Evolutionary conservation across 2,113 vertebrate species (phyloP), one percentile per base, ranked within the genome.

Genomic region (Xiphorhynchus elegans): DNA sequence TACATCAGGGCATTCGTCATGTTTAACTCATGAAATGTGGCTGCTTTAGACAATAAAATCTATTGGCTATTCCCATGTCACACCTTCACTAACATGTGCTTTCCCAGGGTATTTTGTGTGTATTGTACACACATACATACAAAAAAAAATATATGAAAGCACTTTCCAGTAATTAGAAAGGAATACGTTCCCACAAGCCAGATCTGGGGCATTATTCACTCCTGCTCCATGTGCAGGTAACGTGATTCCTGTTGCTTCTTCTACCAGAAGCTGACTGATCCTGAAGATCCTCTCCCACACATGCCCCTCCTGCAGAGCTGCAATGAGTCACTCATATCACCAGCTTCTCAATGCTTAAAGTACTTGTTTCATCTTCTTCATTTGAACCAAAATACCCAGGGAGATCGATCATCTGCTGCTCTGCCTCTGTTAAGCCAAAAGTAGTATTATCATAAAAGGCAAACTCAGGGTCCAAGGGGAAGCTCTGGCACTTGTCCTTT

Each of bases 351-450:
- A 98, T 73, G 47, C 98, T 98, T 52, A 98, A 84, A 25, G 98
- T 98, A 86, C 98, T 98, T 12, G 97, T 96, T 96, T 98, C 97
- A 49, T 98, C 98, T 69, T 98, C 98, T 92, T 98, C 98, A 8
- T 98, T 98, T 15, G 98, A 98, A 55, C 98, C 98, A 79, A 98
- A 98, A 94, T 98, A 98, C 28, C 98, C 97, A 1, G 99, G 98
- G 53, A 99, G 97, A 95, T 99, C 99, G 12, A 99, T 97, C 98
- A 99, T 99, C 95, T 96, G 98, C 95, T 99, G 98, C 91, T 99
- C 99, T 1, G 98, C 98, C 91, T 99, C 99, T 0, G 98, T 99
- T 93, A 99, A 98, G 69, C 98, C 98, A 55, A 99, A 99, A 5
- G 98, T 98, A 1, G 98, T 98, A 20, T 98, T 98, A 31, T 98